phyloP scores from a whole-genome alignment of 2,888 invertebrate species.

The Sinhomidia bicolor region DNA sequence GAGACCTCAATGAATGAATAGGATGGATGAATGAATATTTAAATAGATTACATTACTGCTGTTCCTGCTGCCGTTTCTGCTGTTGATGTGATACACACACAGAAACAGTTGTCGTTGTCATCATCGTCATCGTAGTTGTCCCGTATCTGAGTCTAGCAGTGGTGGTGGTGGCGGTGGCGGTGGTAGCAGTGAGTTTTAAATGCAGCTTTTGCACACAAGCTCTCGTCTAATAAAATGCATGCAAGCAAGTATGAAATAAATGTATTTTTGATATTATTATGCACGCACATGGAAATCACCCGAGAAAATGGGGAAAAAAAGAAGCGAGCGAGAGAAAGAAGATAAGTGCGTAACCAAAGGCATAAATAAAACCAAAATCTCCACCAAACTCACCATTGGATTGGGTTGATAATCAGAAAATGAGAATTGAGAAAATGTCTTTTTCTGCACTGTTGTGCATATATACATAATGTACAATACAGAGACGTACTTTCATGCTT shows the following conservation, averaged over 20 bases:
- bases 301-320: conserved; percentile 38
- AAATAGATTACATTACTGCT: conserved; percentile 52
- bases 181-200: no score
- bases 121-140: background rate
- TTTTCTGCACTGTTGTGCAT: conserved; percentile 4
- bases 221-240: background rate
- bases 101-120: conserved; percentile 35
- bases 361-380: conserved; percentile 51
- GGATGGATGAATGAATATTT: conserved; percentile 63
- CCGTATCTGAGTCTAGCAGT: conserved; percentile 24
- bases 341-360: conserved; percentile 51
- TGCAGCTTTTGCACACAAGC: conserved; percentile 49
- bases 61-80: background rate
- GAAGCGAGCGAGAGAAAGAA: background rate
- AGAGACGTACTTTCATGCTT: background rate
- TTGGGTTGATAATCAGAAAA: conserved; percentile 33
- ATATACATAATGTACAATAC: background rate
- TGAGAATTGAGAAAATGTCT: conserved; percentile 34
- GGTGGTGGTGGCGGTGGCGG: no score
- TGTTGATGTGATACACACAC: background rate
- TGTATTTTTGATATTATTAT: conserved; percentile 46
- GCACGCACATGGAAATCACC: conserved; percentile 27
- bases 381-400: conserved; percentile 31
- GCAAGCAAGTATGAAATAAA: conserved; percentile 29
- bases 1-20: conserved; percentile 51